Conservation (phyloP, 1,140 invertebrate species). For the Stegodyphus dumicola region DNA sequence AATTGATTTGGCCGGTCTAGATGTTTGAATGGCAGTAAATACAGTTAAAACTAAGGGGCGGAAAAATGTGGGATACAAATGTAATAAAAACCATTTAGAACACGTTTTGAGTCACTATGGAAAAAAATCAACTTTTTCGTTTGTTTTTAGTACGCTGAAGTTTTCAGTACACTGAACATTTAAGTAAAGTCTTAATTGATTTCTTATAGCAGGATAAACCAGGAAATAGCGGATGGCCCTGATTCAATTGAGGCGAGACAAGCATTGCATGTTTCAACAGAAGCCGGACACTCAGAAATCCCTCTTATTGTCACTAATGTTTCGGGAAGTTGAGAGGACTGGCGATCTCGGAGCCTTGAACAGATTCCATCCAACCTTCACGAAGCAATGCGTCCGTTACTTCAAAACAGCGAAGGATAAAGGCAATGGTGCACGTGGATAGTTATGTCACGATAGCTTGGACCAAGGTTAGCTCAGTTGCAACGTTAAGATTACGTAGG, state of each 20-base stretch:
- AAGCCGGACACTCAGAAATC: neutral
- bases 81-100: too few species aligned
- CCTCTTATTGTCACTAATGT: too few species aligned
- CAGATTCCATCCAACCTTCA: conserved; percentile 24
- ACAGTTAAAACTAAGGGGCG: too few species aligned
- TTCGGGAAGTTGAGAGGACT: neutral
- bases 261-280: neutral
- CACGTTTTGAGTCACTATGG: too few species aligned
- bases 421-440: conserved; percentile 25
- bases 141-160: too few species aligned
- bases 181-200: too few species aligned
- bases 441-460: conserved; percentile 25
- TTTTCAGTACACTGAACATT: too few species aligned
- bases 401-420: conserved; percentile 3
- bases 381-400: conserved; percentile 33
- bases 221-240: neutral
- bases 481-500: conserved; percentile 23
- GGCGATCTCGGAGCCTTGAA: conserved; percentile 2
- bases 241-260: neutral
- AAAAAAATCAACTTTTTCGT: too few species aligned
- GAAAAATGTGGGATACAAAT: too few species aligned
- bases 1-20: too few species aligned
- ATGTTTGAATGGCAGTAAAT: too few species aligned
- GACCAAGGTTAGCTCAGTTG: conserved; percentile 31
- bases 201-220: too few species aligned